Conservation (phyloP, 2,797 vertebrate species). For the Taenioides sp. region DNA sequence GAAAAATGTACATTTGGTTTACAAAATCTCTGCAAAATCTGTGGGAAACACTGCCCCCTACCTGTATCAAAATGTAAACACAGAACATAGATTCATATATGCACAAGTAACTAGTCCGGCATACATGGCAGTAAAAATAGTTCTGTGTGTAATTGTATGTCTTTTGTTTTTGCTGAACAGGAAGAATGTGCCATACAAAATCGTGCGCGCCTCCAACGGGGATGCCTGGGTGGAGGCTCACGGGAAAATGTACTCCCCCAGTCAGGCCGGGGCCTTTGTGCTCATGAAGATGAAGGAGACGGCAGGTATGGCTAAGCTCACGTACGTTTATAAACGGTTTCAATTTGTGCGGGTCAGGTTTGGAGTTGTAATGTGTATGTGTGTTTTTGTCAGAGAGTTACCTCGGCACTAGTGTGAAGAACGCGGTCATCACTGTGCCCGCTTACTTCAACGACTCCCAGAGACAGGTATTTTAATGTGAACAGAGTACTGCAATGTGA, state of each 20-base stretch:
- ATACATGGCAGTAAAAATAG: no score
- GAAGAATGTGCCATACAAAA: constrained; percentile 96
- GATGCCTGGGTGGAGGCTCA: constrained; percentile 98
- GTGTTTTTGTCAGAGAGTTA: constrained; percentile 84
- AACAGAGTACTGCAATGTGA: no score
- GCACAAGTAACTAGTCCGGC: no score
- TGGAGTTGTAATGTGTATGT: not conserved
- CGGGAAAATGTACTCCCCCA: constrained; percentile 96
- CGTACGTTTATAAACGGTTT: not conserved
- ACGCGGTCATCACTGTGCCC: constrained; percentile 95
- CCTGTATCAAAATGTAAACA: no score
- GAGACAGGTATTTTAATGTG: constrained; percentile 84
- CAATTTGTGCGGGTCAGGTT: not conserved
- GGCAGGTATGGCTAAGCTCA: constrained; percentile 77
- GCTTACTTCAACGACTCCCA: constrained; percentile 99
- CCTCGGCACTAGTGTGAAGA: constrained; percentile 90
- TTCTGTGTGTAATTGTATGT: not conserved
- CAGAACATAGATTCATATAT: no score
- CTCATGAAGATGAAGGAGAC: constrained; percentile 99
- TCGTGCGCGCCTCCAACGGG: constrained; percentile 94
- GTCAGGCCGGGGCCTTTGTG: constrained; percentile 95
- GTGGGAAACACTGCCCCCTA: no score
- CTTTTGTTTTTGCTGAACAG: constrained; percentile 60
- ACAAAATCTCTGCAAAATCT: no score
- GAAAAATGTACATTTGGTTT: no score